These are phyloP conservation scores for Psammodynastes pulverulentus DNA, from an alignment of 2,113 vertebrate genomes.

Conservation along the genomic window DNA sequence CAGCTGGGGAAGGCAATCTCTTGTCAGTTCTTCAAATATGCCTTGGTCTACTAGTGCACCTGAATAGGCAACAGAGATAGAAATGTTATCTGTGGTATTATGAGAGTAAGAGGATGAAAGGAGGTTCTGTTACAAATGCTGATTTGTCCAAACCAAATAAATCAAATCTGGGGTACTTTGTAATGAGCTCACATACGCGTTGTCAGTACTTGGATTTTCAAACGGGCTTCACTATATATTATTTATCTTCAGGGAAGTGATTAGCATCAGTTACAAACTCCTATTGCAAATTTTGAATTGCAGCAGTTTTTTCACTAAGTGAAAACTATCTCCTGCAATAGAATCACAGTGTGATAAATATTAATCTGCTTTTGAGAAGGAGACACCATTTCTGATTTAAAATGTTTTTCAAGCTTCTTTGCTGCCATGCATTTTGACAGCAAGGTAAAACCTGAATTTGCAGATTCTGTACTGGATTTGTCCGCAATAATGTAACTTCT, in stretches of 20 bases:
- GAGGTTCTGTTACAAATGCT: background rate
- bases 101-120: background rate
- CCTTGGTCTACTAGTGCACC: conserved; percentile 95
- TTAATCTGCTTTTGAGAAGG: background rate
- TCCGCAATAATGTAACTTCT: background rate
- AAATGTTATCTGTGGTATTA: background rate
- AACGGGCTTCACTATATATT: background rate
- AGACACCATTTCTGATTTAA: background rate
- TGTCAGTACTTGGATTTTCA: background rate
- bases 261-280: background rate
- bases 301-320: background rate
- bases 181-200: background rate
- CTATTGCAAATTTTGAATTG: background rate
- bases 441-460: background rate
- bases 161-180: background rate
- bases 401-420: background rate
- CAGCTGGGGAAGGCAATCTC: conserved; percentile 83
- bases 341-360: background rate
- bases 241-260: fast-evolving
- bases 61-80: conserved; percentile 47
- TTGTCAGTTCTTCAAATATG: conserved; percentile 94
- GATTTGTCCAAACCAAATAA: background rate
- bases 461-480: background rate
- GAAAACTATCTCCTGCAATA: background rate
- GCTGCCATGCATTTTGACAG: background rate